Evolutionary conservation across 2,888 invertebrate species (phyloP), one percentile per base, ranked within the genome.

Genomic region (Sphaerophoria taeniata): DNA sequence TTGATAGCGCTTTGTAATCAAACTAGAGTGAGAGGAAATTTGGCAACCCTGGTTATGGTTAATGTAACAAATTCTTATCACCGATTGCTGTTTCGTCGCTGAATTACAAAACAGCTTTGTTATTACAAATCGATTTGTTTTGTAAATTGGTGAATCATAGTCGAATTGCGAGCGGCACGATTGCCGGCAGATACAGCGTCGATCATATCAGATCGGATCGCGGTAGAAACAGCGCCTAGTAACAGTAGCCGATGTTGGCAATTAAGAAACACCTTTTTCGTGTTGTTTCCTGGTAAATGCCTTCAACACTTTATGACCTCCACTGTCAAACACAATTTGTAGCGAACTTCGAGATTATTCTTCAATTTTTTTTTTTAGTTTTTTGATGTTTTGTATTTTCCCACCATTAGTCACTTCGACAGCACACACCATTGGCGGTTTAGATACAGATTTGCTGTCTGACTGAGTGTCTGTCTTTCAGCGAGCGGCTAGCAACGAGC

Each of bases 371-470:
- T n/a, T n/a, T 43, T 43, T 43, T 43, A 9, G 4, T 43, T 36
- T 36, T 9, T 9, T 39, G 9, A 7, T 39, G 6, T 70, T 70
- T 71, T 67, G 56, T 73, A 58, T 6, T 63, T 79, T 71, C 71
- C 55, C 83, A 79, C 60, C 71, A 83, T 83, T 78, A 83, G 83
- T 83, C 83, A 83, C 83, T 74, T 83, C 75, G 83, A 84, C 83
- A 84, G 72, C 81, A 43, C 9, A 12, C 43, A 43, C 11, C 43
- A 9, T 9, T 76, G 76, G 75, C 83, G 79, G 79, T 67, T 75
- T 79, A 67, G 78, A 78, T 83, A 74, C 83, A 79, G 83, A 79
- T 84, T 79, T 71, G 70, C 70, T 67, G 83, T 84, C 79, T 79
- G 83, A 75, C 83, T 84, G 53, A 47, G 56, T 71, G 83, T 84